A percentile compares a stretch with the other conserved stretches of the same genome.
Conservation (phyloP, 2,797 vertebrate species). For the Dendrocincla fuliginosa region DNA sequence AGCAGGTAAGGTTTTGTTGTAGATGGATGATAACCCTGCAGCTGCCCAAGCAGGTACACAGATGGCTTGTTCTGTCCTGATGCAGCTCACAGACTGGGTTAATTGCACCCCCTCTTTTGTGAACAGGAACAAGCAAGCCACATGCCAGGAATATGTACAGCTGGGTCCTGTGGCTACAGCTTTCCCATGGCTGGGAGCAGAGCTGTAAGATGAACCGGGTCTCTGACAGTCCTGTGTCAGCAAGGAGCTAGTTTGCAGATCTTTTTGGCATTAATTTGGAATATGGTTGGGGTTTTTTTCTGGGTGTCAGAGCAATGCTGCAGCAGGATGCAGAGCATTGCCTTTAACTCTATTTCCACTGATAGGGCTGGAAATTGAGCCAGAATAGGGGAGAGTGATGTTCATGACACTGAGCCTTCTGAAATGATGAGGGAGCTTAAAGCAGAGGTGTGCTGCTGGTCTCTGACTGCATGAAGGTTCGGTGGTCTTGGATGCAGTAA, state of each 20-base stretch:
- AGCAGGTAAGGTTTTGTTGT: not conserved
- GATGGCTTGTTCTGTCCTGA: not conserved
- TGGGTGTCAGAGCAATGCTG: not conserved
- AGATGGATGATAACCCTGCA: not conserved
- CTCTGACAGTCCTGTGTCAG: not conserved
- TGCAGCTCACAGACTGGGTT: not conserved
- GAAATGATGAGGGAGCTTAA: not conserved
- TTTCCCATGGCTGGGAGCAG: not conserved
- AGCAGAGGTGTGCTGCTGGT: not conserved
- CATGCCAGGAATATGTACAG: not conserved
- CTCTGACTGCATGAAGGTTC: not conserved
- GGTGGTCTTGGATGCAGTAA: not conserved
- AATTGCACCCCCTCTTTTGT: not conserved
- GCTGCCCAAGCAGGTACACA: not conserved
- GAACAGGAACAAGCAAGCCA: not conserved
- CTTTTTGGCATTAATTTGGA: not conserved
- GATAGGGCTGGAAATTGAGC: not conserved
- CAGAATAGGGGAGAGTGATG: not conserved
- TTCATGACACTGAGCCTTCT: not conserved
- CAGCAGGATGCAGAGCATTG: not conserved
- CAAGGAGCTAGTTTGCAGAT: not conserved
- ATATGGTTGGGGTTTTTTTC: not conserved
- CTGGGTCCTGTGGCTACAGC: not conserved
- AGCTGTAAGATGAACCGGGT: not conserved
- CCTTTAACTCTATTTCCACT: not conserved